Conservation (phyloP, 2,888 invertebrate genomes). For the Polylopha cassiicola region DNA sequence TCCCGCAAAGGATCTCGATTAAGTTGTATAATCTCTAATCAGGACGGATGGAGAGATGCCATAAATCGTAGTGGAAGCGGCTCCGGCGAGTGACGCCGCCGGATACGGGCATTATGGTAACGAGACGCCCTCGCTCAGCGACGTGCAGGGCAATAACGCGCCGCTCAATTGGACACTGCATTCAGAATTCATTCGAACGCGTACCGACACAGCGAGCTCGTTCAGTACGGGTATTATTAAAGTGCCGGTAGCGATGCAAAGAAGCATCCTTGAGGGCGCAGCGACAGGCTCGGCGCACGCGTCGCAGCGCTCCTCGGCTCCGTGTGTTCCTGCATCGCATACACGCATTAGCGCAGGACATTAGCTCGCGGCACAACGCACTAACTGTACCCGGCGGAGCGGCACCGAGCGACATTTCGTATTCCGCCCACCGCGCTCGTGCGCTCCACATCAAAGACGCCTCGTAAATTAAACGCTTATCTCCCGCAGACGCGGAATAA, state of each 20-base stretch:
- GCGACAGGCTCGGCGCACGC: too few relatives aligned
- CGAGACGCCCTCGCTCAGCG: constrained; percentile 40
- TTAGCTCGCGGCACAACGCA: constrained; percentile 15
- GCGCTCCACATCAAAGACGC: constrained; percentile 41
- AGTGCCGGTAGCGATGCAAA: too few relatives aligned
- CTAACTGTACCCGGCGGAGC: constrained; percentile 37
- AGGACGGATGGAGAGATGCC: constrained; percentile 45
- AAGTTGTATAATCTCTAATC: constrained; percentile 44
- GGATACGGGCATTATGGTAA: constrained; percentile 61
- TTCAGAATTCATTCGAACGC: too few relatives aligned
- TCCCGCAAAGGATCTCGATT: constrained; percentile 35
- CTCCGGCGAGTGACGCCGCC: constrained; percentile 42
- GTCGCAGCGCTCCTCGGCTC: too few relatives aligned
- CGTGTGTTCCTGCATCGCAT: too few relatives aligned
- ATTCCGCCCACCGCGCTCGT: constrained; percentile 40
- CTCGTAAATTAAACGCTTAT: constrained; percentile 43
- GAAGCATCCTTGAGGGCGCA: too few relatives aligned
- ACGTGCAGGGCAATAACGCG: too few relatives aligned
- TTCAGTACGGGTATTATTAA: too few relatives aligned
- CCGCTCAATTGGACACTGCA: too few relatives aligned
- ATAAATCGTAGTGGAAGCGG: constrained; percentile 47
- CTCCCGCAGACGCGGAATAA: constrained; percentile 33
- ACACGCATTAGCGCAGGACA: too few relatives aligned
- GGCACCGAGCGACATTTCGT: constrained; percentile 35
- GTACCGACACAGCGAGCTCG: too few relatives aligned